Base-by-base conservation (phyloP, 2,797 vertebrate genomes). In the Centropyge bicolor region DNA sequence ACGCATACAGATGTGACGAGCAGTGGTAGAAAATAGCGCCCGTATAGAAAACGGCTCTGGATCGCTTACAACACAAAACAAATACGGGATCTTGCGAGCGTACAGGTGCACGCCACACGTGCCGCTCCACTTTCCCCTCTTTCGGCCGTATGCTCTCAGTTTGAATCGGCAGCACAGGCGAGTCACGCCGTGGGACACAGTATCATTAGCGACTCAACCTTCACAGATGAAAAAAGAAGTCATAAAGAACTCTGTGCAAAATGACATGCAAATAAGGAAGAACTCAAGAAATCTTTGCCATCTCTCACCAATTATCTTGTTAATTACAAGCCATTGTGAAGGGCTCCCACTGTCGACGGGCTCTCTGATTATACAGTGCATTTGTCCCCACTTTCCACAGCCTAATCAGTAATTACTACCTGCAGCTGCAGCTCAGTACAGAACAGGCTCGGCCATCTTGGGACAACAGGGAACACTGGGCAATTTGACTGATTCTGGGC, bases 381-480 rank as follows among this genome's bases (percentile, higher is more conserved):
- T 95, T 95, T 92, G 93, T 95, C 93, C 92, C 91, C 92, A 92
- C 90, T 94, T 93, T 92, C 91, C 84, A 71, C 78, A 76, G 92
- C 88, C 94, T 96, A 96, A 96, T 96, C 95, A 93, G 94, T 96
- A 96, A 96, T 96, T 95, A 96, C 94, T 95, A 96, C 95, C 95
- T 96, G 95, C 95, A 95, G 94, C 94, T 94, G 94, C 91, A 93
- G 84, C 89, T 88, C 79, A 4, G 78, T 48, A 38, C 70, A 31
- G 69, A 89, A 79, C 79, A 14, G 45, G 11, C 83, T 78, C 59
- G 83, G 86, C 80, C 90, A 87, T 88, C 87, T 83, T 83, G 78
- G 88, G 89, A 90, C 84, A 49, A 70, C 72, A 55, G 74, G 79
- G 70, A 83, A 82, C 79, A 43, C 66, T 19, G 81, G 82, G 78